Evolutionary conservation across 2,888 invertebrate genomes (phyloP), one percentile per base, ranked within the genome.

Genomic region (Electrophaes corylata): DNA sequence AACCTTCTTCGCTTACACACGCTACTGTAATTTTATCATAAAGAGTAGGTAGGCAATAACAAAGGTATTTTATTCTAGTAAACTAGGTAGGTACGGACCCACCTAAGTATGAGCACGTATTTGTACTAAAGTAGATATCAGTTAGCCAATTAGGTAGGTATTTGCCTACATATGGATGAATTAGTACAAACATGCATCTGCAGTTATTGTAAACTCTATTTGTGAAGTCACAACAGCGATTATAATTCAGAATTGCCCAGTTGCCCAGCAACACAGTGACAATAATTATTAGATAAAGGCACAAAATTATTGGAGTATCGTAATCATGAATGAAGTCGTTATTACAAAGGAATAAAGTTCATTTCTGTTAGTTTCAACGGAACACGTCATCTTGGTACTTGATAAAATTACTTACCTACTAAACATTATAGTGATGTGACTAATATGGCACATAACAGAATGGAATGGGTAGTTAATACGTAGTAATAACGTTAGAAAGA

Each of bases 381-480:
- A n/a, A 37, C 11, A 48, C 1, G 23, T 14, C 14, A 39, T 39
- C 23, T 48, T 39, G 37, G 39, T 10, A 16, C 20, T 26, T 16
- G 39, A 39, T 35, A 50, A 44, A 44, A 49, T 55, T 26, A 4
- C 23, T 8, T 26, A 26, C n/a, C n/a, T n/a, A 48, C 47, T 33
- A 47, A 54, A 47, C 47, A 35, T 43, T 41, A 29, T 53, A 46
- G 53, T 55, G 48, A 44, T 55, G 48, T 55, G 43, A 44, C 20
- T 14, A 18, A 39, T 18, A n/a, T n/a, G n/a, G n/a, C n/a, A n/a
- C n/a, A n/a, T n/a, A n/a, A n/a, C n/a, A n/a, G n/a, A n/a, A n/a
- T n/a, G n/a, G n/a, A n/a, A n/a, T n/a, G n/a, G n/a, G n/a, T n/a
- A n/a, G n/a, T n/a, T n/a, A n/a, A n/a, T n/a, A n/a, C n/a, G n/a